Percentiles rank a stretch among this genome's conserved stretches.
Conservation (phyloP, 2,888 invertebrate species). For the Brachyptera putata region DNA sequence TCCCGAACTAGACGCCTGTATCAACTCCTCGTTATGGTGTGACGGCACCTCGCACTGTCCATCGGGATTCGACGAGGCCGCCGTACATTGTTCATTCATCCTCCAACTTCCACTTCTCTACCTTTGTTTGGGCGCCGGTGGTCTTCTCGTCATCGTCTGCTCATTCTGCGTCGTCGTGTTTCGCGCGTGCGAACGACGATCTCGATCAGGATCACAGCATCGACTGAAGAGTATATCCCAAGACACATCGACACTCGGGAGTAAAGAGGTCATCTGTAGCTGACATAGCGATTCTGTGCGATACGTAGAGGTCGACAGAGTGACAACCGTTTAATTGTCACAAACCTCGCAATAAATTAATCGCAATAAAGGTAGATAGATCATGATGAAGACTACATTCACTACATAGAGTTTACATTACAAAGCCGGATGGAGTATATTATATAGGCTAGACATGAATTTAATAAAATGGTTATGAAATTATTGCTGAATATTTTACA, state of each 20-base stretch:
- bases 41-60: slow-evolving; percentile 76
- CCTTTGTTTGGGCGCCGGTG: slow-evolving; percentile 50
- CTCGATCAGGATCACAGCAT: slow-evolving; percentile 8
- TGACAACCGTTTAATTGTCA: slow-evolving; percentile 78
- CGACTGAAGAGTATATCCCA: slow-evolving; percentile 16
- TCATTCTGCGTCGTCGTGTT: slow-evolving; percentile 38
- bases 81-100: slow-evolving; percentile 73
- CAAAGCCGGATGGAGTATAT: no score
- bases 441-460: no score
- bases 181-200: slow-evolving; percentile 23
- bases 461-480: no score
- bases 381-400: no score
- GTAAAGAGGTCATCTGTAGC: slow-evolving; percentile 85
- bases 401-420: no score
- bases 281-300: slow-evolving; percentile 94
- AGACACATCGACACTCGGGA: slow-evolving; percentile 20
- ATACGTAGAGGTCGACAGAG: slow-evolving; percentile 85
- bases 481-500: no score
- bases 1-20: slow-evolving; percentile 76
- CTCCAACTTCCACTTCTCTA: slow-evolving; percentile 73
- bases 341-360: no score
- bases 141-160: slow-evolving; percentile 38
- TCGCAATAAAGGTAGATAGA: no score
- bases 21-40: slow-evolving; percentile 74
- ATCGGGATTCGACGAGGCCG: slow-evolving; percentile 72